Evolutionary conservation across 92 coral and sea anemone genomes (phyloP), one percentile per base, ranked within the genome.

Genomic region (Epizoanthus rinbou): DNA sequence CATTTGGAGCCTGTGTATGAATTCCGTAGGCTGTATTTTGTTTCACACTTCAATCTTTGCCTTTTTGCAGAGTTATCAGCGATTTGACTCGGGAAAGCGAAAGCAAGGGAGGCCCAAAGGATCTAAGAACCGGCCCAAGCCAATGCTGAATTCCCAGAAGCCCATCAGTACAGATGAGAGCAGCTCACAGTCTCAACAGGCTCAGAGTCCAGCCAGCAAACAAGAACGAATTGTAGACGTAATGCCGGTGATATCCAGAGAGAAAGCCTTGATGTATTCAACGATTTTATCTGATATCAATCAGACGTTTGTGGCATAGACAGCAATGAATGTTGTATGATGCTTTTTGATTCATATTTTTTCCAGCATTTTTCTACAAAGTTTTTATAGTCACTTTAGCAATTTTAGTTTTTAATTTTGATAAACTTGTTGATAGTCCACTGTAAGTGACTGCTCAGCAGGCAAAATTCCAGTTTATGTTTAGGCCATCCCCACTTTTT

Each of bases 81-180:
- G 82, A 11, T 80, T 79, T 56, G 94, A 90, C 69, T 76, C 87
- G 39, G 94, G 94, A 10, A 94, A 94, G 85, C 85, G 93, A 16
- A 96, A 92, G 84, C 87, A 98, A 80, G 99, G 99, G 10, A 92
- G 99, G 13, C 99, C 99, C 9, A 96, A 94, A 65, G 99, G 99
- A 37, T 96, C 99, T 33, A 96, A 96, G 64, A 96, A 96, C 85
- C 95, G 95, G 53, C 99, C 99, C 16, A 96, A 96, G 63, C 90
- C 89, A 11, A 90, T 89, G 71, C 81, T 88, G 1, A 87, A 83
- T 45, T 84, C 88, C 14, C 82, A 78, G 69, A 85, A 87, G 23
- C 57, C 90, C 52, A 89, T 25, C 73, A 86, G 75, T 3, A 80
- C 76, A 45, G 67, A 72, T 11, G 73, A 63, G 2, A 60, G 74